Percentiles rank a stretch among this genome's conserved stretches.
These are phyloP conservation scores for Characodon lateralis DNA, from an alignment of 2,797 vertebrate species.

Conservation along the genomic window DNA sequence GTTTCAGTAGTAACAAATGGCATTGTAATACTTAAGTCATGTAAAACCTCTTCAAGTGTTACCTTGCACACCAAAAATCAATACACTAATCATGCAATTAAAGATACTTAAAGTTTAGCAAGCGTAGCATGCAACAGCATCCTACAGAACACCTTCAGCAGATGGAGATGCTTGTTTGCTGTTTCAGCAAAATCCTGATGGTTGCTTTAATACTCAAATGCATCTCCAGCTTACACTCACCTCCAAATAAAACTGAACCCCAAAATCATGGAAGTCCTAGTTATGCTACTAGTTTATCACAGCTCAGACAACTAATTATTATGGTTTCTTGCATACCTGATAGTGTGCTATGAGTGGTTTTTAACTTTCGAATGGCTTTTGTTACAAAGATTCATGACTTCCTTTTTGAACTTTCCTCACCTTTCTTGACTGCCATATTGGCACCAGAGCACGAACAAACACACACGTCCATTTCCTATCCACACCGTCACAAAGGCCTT, in stretches of 20 bases:
- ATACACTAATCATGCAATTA: conserved; percentile 90
- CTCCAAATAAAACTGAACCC: conserved; percentile 24
- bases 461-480: conserved; percentile 58
- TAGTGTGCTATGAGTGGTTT: conserved; percentile 76
- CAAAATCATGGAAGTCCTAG: conserved; percentile 76
- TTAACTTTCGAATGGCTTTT: conserved; percentile 79
- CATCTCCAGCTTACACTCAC: conserved; percentile 35
- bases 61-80: conserved; percentile 76
- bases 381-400: conserved; percentile 67
- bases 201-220: conserved; percentile 33
- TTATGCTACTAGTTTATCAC: conserved; percentile 76
- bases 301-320: conserved; percentile 52
- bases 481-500: conserved; percentile 51
- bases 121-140: conserved; percentile 83
- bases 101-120: conserved; percentile 82
- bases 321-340: conserved; percentile 78
- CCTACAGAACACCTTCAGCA: conserved; percentile 52
- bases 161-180: conserved; percentile 28
- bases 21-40: conserved; percentile 85
- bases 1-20: conserved; percentile 92
- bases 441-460: conserved; percentile 79
- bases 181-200: conserved; percentile 40
- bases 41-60: conserved; percentile 93
- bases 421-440: conserved; percentile 69
- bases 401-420: conserved; percentile 36